phyloP scores from a whole-genome alignment of 1,140 invertebrate genomes.

The Achatina immaculata region DNA sequence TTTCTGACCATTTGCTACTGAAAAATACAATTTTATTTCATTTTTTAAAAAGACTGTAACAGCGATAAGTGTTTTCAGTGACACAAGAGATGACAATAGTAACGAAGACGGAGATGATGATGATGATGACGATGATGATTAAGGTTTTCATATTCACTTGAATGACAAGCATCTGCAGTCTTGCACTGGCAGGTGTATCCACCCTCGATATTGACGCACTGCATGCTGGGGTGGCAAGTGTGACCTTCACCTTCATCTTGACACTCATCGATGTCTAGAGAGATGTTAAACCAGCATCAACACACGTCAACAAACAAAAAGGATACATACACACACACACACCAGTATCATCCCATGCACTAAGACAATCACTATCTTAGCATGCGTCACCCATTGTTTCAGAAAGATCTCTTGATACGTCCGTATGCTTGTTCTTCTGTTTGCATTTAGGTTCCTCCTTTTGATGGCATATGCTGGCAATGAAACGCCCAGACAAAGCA shows the following conservation, averaged over 20 bases:
- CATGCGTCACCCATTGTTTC: neutral
- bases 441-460: neutral
- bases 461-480: neutral
- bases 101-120: no score
- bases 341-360: neutral
- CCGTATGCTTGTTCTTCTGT: neutral
- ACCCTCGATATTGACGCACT: constrained; percentile 62
- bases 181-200: constrained; percentile 60
- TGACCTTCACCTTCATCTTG: constrained; percentile 78
- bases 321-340: neutral
- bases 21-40: no score
- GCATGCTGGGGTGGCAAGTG: constrained; percentile 65
- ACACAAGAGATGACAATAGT: no score
- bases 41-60: no score
- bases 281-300: neutral
- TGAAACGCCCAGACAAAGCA: neutral
- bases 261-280: constrained; percentile 90
- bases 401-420: neutral
- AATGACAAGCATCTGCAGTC: neutral
- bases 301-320: neutral
- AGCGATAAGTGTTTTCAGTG: no score
- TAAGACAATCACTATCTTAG: neutral
- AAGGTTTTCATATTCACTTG: no score
- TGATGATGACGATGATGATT: no score
- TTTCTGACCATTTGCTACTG: no score